These are phyloP conservation scores for Temnothorax curvispinosus DNA, from an alignment of 1,140 invertebrate species.

Conservation along the genomic window DNA sequence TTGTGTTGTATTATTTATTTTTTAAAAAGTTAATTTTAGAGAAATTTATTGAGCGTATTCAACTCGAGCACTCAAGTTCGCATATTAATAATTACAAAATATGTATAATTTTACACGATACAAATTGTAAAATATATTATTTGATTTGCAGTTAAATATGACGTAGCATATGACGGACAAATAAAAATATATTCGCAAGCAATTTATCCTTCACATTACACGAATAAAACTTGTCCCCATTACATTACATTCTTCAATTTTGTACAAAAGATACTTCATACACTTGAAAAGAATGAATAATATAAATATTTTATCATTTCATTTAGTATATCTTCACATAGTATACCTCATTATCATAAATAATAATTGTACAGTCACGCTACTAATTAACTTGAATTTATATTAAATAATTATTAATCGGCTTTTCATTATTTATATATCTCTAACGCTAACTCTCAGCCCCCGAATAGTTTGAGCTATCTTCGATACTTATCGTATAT, in stretches of 20 bases:
- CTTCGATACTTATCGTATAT: constrained; percentile 74
- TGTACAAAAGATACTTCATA: not conserved
- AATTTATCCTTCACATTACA: not conserved
- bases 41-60: no score
- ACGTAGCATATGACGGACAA: not conserved
- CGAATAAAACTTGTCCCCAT: not conserved
- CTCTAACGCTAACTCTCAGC: constrained; percentile 72
- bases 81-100: no score
- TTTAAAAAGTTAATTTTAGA: no score
- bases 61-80: no score
- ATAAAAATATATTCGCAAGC: not conserved
- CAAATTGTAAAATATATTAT: not conserved
- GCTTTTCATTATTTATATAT: not conserved
- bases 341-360: not conserved
- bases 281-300: not conserved
- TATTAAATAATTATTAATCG: not conserved
- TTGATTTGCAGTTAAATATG: not conserved
- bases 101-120: no score
- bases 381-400: constrained; percentile 17
- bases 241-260: not conserved
- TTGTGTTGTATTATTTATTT: no score
- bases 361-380: not conserved
- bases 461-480: constrained; percentile 69
- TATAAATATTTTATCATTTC: no score
- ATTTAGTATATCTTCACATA: not conserved